Conservation (phyloP, 2,797 vertebrate genomes). For the Macropus fuliginosus region DNA sequence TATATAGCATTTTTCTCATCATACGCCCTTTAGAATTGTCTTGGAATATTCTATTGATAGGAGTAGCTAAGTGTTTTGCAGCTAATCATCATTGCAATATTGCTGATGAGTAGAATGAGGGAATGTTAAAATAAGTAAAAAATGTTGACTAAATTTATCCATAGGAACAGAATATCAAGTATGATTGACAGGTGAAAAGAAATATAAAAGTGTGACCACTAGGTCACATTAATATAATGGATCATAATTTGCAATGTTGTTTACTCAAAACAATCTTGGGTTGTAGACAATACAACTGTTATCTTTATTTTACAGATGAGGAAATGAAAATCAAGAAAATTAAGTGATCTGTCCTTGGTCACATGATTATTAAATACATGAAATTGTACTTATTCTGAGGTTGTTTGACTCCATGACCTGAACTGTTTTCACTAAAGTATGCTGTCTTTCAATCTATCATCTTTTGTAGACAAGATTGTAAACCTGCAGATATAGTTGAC, state of each 20-base stretch:
- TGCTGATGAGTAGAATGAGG: too few relatives aligned
- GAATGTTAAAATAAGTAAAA: too few relatives aligned
- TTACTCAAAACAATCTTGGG: not conserved
- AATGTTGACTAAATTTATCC: not conserved
- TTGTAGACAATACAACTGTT: not conserved
- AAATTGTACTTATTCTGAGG: not conserved
- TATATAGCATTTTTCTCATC: not conserved
- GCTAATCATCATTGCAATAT: not conserved
- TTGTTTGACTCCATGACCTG: not conserved
- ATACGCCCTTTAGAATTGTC: not conserved
- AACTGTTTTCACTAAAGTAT: not conserved
- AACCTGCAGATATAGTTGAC: not conserved
- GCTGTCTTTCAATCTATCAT: not conserved
- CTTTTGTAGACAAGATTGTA: not conserved
- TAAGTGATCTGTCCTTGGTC: not conserved
- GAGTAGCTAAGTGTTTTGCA: not conserved
- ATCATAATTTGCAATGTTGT: not conserved
- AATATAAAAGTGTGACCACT: not conserved
- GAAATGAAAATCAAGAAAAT: not conserved
- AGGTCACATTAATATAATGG: not conserved
- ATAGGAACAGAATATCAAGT: not conserved
- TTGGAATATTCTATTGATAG: not conserved
- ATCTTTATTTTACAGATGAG: not conserved
- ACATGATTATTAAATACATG: not conserved
- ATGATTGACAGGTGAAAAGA: not conserved